These are phyloP conservation scores for Macropus fuliginosus DNA, from an alignment of 2,797 vertebrate species.

Conservation along the genomic window DNA sequence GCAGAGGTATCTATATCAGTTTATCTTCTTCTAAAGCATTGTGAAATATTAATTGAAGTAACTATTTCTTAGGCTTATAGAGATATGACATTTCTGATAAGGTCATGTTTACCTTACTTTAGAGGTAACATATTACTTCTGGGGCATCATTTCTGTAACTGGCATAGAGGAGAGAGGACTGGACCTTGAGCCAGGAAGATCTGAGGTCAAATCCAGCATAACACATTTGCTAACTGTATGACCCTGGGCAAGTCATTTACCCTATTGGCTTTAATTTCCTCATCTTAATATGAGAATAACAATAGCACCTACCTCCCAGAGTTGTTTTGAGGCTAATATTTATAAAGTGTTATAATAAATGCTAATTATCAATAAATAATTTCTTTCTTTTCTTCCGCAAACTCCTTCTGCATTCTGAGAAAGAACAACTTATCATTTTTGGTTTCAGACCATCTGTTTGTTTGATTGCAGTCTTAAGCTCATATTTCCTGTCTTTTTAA, in stretches of 20 bases:
- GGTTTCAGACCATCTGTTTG: slow-evolving; percentile 54
- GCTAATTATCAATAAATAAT: slow-evolving; percentile 51
- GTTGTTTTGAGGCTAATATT: background rate
- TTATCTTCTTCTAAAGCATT: background rate
- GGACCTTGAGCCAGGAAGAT: background rate
- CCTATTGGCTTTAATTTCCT: background rate
- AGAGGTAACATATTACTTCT: background rate
- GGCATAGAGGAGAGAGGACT: background rate
- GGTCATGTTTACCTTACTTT: background rate
- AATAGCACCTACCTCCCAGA: background rate
- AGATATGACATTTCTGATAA: background rate
- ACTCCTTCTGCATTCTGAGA: slow-evolving; percentile 43
- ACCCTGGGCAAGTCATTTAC: background rate
- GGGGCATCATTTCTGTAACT: slow-evolving; percentile 9
- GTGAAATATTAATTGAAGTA: background rate
- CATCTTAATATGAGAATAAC: background rate
- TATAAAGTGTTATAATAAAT: background rate
- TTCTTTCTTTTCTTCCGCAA: slow-evolving; percentile 58
- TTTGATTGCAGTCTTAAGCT: slow-evolving; percentile 17
- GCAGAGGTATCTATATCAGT: background rate
- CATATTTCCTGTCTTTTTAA: slow-evolving; percentile 34
- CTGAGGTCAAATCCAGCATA: background rate
- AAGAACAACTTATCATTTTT: slow-evolving; percentile 43
- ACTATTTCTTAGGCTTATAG: background rate
- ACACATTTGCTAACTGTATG: background rate